phyloP scores from a whole-genome alignment of 2,113 vertebrate species.

The Hippocampus abdominalis region DNA sequence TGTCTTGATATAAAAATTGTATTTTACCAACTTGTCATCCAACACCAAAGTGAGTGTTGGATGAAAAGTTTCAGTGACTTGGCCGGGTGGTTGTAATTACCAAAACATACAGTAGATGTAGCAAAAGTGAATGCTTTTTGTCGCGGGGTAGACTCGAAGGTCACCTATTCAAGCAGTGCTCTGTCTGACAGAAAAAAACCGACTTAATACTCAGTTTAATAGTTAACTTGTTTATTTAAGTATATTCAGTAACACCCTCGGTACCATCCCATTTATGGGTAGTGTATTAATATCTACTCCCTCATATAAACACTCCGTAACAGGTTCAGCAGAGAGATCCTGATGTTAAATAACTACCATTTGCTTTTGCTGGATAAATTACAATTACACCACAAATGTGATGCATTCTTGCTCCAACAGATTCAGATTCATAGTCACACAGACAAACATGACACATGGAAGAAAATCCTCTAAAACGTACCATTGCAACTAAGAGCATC shows the following conservation, averaged over 20 bases:
- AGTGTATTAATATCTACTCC: constrained; percentile 28
- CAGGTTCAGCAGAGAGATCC: constrained; percentile 37
- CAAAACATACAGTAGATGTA: not conserved
- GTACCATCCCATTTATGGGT: not conserved
- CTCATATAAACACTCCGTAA: constrained; percentile 13
- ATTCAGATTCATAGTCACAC: not conserved
- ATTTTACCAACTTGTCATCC: too few species aligned
- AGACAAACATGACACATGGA: constrained; percentile 3
- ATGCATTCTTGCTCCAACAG: constrained; percentile 26
- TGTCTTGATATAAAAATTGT: not conserved
- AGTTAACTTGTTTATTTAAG: not conserved
- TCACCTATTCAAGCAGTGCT: constrained; percentile 1
- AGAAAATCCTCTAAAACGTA: not conserved
- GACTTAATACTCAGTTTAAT: constrained; percentile 19
- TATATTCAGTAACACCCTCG: not conserved
- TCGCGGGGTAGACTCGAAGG: not conserved
- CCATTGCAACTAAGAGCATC: constrained; percentile 24
- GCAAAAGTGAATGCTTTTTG: not conserved
- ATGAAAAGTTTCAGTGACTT: constrained; percentile 28
- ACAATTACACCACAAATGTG: constrained; percentile 13
- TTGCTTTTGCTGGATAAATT: constrained; percentile 15
- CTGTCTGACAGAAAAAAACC: constrained; percentile 33
- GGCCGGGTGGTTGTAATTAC: constrained; percentile 6
- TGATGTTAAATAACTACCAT: constrained; percentile 20
- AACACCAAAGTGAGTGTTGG: constrained; percentile 13